phyloP scores from a whole-genome alignment of 1,140 invertebrate genomes.

The Caenorhabditis latens region DNA sequence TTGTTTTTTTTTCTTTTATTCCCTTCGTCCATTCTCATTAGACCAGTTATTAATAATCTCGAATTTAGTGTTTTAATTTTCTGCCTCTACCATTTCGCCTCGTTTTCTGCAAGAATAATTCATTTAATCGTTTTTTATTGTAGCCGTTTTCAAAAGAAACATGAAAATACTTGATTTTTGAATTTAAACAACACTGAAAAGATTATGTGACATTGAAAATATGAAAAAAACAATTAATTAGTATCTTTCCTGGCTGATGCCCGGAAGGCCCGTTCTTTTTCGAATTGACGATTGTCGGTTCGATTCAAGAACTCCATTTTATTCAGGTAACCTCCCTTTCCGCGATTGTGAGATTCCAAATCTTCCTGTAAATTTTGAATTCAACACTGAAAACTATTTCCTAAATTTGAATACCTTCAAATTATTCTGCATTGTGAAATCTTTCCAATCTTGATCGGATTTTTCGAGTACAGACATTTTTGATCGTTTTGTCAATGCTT shows the following conservation, averaged over 20 bases:
- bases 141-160: not conserved
- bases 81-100: not conserved
- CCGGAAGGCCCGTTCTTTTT: slow-evolving; percentile 51
- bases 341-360: slow-evolving; percentile 62
- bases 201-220: not conserved
- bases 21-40: too few species aligned
- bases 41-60: too few species aligned
- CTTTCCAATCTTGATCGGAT: slow-evolving; percentile 65
- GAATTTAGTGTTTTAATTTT: not conserved
- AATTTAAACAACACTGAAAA: not conserved
- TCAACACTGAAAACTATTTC: not conserved
- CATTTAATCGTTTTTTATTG: not conserved
- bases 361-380: slow-evolving; percentile 65
- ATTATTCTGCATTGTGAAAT: slow-evolving; percentile 64
- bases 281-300: slow-evolving; percentile 63
- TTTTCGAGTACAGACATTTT: slow-evolving; percentile 67
- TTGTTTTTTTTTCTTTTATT: not conserved
- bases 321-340: slow-evolving; percentile 66
- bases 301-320: slow-evolving; percentile 65
- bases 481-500: slow-evolving; percentile 61
- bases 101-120: not conserved
- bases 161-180: not conserved
- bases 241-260: slow-evolving; percentile 30
- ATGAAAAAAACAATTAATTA: not conserved
- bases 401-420: slow-evolving; percentile 37